These are phyloP conservation scores for Zoanthus solanderi DNA, from an alignment of 92 coral and sea anemone species.

Conservation along the genomic window DNA sequence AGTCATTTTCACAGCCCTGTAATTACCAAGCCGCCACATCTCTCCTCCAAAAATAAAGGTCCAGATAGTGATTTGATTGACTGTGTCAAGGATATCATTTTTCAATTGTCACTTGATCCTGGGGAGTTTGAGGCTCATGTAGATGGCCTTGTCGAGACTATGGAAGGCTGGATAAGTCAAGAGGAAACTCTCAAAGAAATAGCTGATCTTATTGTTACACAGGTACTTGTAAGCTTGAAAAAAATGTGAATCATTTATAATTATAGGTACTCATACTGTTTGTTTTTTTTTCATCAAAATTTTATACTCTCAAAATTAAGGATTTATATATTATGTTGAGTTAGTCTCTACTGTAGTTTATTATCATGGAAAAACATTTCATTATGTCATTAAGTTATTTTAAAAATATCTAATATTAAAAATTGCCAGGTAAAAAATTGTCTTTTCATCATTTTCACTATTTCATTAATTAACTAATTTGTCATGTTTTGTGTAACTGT, in stretches of 20 bases:
- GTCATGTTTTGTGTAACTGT: too few relatives aligned
- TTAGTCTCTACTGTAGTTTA: too few relatives aligned
- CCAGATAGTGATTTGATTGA: conserved; percentile 39
- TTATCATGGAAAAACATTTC: too few relatives aligned
- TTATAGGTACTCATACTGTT: not conserved
- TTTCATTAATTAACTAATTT: too few relatives aligned
- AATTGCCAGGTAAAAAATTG: too few relatives aligned
- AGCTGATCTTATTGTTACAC: conserved; percentile 31
- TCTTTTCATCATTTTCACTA: too few relatives aligned
- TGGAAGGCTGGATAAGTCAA: conserved; percentile 43
- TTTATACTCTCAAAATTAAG: not conserved
- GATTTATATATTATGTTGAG: too few relatives aligned
- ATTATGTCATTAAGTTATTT: too few relatives aligned
- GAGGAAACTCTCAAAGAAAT: conserved; percentile 36
- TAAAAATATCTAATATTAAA: too few relatives aligned
- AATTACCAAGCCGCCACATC: not conserved
- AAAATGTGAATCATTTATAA: not conserved
- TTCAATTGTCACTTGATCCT: conserved; percentile 42
- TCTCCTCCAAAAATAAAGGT: conserved; percentile 18
- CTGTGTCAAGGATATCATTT: conserved; percentile 31
- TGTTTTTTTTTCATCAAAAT: not conserved
- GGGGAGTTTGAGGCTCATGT: conserved; percentile 36
- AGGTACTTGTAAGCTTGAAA: not conserved
- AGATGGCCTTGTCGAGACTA: conserved; percentile 30
- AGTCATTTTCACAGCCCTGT: not conserved